phyloP scores from a whole-genome alignment of 2,888 invertebrate genomes.

The Conchocele bisecta region DNA sequence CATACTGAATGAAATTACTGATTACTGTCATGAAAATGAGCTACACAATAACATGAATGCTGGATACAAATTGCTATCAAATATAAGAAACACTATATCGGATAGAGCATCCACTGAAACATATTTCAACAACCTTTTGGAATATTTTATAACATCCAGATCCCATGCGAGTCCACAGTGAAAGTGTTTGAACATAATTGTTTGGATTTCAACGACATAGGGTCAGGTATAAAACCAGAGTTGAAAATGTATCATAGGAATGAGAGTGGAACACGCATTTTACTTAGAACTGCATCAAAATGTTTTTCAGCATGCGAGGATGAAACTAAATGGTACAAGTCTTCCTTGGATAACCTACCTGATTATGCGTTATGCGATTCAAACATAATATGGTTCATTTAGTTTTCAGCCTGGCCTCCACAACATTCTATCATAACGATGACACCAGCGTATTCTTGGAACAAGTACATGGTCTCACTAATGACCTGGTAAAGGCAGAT shows the following conservation, averaged over 20 bases:
- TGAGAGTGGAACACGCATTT: slow-evolving; percentile 45
- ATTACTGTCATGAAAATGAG: slow-evolving; percentile 16
- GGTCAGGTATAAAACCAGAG: slow-evolving; percentile 23
- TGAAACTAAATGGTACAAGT: slow-evolving; percentile 29
- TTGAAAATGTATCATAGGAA: slow-evolving; percentile 29
- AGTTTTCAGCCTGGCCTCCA: slow-evolving; percentile 21
- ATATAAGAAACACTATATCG: slow-evolving; percentile 53
- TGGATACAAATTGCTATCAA: slow-evolving; percentile 41
- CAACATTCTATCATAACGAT: too few species aligned
- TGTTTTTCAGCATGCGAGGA: slow-evolving; percentile 28
- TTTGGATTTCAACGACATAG: slow-evolving; percentile 27
- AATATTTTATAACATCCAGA: slow-evolving; percentile 41
- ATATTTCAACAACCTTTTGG: slow-evolving; percentile 38
- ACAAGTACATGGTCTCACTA: slow-evolving; percentile 8
- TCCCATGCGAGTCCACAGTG: slow-evolving; percentile 18
- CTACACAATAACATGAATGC: slow-evolving; percentile 10
- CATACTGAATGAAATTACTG: slow-evolving; percentile 23
- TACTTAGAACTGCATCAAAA: slow-evolving; percentile 28
- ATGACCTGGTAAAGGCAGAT: slow-evolving; percentile 15
- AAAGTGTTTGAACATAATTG: slow-evolving; percentile 25
- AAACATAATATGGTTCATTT: slow-evolving; percentile 39
- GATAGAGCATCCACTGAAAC: slow-evolving; percentile 55
- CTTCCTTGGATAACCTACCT: slow-evolving; percentile 23
- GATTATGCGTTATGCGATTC: slow-evolving; percentile 8
- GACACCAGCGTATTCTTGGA: slow-evolving; percentile 16